Percentiles rank a stretch among this genome's conserved stretches.
These are phyloP conservation scores for Drosophila maculinotata DNA, from an alignment of 2,888 invertebrate species.

Conservation along the genomic window DNA sequence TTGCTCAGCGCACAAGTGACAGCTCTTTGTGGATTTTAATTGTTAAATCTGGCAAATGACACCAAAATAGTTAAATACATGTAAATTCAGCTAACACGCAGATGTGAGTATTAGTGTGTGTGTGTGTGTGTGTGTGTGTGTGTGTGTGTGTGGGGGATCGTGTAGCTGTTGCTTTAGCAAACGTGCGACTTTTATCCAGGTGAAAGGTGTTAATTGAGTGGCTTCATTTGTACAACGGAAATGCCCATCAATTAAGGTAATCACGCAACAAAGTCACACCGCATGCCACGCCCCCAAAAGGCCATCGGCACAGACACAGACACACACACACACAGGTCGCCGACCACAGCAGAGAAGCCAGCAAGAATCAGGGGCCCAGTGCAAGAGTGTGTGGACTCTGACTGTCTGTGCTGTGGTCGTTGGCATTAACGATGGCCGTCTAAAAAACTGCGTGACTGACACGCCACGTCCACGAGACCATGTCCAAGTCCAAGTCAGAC, in stretches of 20 bases:
- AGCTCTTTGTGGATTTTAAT: slow-evolving; percentile 10
- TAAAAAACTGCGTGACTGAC: slow-evolving; percentile 82
- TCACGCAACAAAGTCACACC: slow-evolving; percentile 80
- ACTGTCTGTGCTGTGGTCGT: slow-evolving; percentile 63
- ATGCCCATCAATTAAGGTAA: slow-evolving; percentile 81
- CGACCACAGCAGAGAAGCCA: slow-evolving; percentile 18
- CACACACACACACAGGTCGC: neutral
- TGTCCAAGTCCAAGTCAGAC: slow-evolving; percentile 34
- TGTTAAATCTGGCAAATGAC: slow-evolving; percentile 24
- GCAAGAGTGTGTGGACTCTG: slow-evolving; percentile 18
- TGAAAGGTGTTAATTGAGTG: slow-evolving; percentile 82
- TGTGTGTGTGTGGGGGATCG: too few species aligned
- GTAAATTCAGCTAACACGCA: slow-evolving; percentile 13
- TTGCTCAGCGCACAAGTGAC: neutral
- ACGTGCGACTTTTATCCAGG: slow-evolving; percentile 72
- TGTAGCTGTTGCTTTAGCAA: slow-evolving; percentile 41
- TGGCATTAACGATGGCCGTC: slow-evolving; percentile 65
- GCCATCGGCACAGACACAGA: slow-evolving; percentile 4
- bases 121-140: slow-evolving; percentile 8
- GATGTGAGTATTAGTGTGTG: neutral
- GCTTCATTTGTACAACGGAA: slow-evolving; percentile 80
- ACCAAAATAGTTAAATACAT: slow-evolving; percentile 23
- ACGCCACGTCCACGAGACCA: slow-evolving; percentile 54
- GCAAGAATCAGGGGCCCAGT: slow-evolving; percentile 7
- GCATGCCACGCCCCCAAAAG: slow-evolving; percentile 61